These are phyloP conservation scores for Euzetes globulus DNA, from an alignment of 2,888 invertebrate species.

Conservation along the genomic window DNA sequence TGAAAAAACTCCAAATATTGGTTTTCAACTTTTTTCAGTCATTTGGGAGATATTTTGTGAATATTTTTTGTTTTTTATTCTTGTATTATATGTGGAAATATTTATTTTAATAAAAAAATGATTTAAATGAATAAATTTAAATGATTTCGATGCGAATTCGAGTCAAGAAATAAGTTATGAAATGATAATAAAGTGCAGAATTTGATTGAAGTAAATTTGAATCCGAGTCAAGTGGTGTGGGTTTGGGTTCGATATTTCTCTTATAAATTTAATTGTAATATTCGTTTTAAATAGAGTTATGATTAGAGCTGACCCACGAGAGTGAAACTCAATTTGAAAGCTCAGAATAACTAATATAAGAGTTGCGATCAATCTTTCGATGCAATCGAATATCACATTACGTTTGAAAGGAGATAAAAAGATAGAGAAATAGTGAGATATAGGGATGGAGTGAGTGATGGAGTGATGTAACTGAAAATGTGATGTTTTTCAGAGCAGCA, in stretches of 20 bases:
- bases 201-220: background rate
- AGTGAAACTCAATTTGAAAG: slow-evolving; percentile 10
- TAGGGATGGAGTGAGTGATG: background rate
- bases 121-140: background rate
- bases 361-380: slow-evolving; percentile 16
- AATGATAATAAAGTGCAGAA: background rate
- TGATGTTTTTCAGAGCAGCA: background rate
- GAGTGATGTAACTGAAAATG: background rate
- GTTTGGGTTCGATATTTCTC: background rate
- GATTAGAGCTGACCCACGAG: slow-evolving; percentile 25
- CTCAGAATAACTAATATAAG: background rate
- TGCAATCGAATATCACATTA: slow-evolving; percentile 22
- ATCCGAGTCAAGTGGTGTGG: background rate
- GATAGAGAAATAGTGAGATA: background rate
- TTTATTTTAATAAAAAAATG: background rate
- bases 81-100: background rate
- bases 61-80: too few relatives aligned
- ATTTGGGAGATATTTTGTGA: too few relatives aligned
- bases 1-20: too few relatives aligned
- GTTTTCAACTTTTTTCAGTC: too few relatives aligned
- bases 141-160: background rate
- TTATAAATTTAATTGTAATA: slow-evolving; percentile 19
- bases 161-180: background rate
- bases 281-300: slow-evolving; percentile 11
- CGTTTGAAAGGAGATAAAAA: background rate